phyloP scores from a whole-genome alignment of 2,888 invertebrate species.

The Matsumyia berberina region DNA sequence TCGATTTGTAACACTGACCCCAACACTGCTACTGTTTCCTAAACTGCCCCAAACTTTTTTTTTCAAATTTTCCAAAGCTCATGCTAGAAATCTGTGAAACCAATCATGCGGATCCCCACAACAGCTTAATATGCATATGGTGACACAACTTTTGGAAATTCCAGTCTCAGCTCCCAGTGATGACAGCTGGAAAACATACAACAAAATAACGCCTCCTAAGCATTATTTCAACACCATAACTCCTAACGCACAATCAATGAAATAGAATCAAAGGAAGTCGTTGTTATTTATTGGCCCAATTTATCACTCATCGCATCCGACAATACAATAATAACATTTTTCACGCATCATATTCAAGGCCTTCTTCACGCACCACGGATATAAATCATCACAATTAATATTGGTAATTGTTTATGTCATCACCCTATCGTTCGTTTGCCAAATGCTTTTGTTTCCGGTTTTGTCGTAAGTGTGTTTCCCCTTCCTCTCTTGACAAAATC shows the following conservation, averaged over 20 bases:
- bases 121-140: too few relatives aligned
- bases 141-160: too few relatives aligned
- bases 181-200: background rate
- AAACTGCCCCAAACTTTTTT: too few relatives aligned
- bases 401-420: slow-evolving; percentile 65
- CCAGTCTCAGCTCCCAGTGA: background rate
- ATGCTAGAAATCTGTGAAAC: too few relatives aligned
- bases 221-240: slow-evolving; percentile 18
- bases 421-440: slow-evolving; percentile 50
- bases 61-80: background rate
- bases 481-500: slow-evolving; percentile 32
- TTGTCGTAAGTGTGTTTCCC: slow-evolving; percentile 7
- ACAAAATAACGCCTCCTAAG: slow-evolving; percentile 8
- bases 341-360: slow-evolving; percentile 65
- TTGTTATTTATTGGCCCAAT: slow-evolving; percentile 48
- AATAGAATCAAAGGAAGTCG: slow-evolving; percentile 41
- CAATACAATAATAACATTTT: slow-evolving; percentile 59
- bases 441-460: slow-evolving; percentile 4
- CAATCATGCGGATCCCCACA: too few relatives aligned
- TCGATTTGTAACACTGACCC: too few relatives aligned
- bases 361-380: slow-evolving; percentile 20
- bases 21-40: too few relatives aligned
- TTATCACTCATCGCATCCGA: slow-evolving; percentile 53
- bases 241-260: background rate
- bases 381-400: slow-evolving; percentile 71